These are phyloP conservation scores for Odocoileus virginianus DNA, from an alignment of 2,113 vertebrate genomes.

Conservation along the genomic window DNA sequence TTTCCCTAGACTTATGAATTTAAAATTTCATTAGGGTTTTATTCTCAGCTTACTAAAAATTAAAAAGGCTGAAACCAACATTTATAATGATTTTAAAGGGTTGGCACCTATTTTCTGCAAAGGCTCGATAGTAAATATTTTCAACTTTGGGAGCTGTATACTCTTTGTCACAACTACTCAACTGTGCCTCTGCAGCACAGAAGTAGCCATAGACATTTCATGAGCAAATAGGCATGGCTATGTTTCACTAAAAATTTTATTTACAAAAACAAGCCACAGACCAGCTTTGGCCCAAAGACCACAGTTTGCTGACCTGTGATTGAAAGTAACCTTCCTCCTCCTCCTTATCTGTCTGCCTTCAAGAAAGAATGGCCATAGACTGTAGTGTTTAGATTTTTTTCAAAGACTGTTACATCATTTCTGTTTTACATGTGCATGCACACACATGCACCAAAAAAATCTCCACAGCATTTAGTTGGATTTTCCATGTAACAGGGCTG, in stretches of 20 bases:
- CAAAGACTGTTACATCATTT: background rate
- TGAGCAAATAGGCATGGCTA: background rate
- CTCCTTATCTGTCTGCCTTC: background rate
- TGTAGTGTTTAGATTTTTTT: background rate
- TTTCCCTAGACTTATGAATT: background rate
- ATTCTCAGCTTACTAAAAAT: background rate
- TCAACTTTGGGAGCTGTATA: background rate
- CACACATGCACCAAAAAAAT: background rate
- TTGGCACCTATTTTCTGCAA: background rate
- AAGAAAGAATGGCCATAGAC: background rate
- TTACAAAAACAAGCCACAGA: background rate
- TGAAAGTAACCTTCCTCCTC: background rate
- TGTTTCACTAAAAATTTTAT: background rate
- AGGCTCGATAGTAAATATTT: background rate
- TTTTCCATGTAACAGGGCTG: background rate
- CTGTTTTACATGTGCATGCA: background rate
- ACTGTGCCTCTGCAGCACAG: background rate
- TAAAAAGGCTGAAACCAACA: background rate
- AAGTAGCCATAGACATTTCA: background rate
- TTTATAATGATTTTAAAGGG: background rate
- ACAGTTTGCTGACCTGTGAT: background rate
- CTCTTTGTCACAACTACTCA: background rate
- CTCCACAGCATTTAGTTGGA: background rate
- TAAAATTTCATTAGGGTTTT: slow-evolving; percentile 13
- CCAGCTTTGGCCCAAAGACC: background rate